These are phyloP conservation scores for Acleris laterana DNA, from an alignment of 2,888 invertebrate species.

Conservation along the genomic window DNA sequence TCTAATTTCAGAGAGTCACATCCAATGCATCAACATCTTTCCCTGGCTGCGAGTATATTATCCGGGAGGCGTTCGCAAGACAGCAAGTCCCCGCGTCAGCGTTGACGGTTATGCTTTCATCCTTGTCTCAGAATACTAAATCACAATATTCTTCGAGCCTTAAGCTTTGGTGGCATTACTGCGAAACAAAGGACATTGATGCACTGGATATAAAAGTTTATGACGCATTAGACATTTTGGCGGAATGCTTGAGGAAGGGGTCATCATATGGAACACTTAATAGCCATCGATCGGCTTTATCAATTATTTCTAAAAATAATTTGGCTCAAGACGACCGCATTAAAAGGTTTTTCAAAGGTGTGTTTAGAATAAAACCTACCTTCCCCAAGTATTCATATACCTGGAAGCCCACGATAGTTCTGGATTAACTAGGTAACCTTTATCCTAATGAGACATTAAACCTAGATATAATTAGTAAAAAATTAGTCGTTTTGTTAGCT, in stretches of 20 bases:
- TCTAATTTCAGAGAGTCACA: slow-evolving; percentile 19
- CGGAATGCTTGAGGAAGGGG: neutral
- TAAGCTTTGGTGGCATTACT: slow-evolving; percentile 17
- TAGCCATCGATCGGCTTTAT: slow-evolving; percentile 17
- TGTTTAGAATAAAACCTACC: slow-evolving; percentile 14
- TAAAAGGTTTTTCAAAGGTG: slow-evolving; percentile 17
- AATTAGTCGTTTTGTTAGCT: too few species aligned
- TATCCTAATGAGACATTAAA: neutral
- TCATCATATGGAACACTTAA: slow-evolving; percentile 16
- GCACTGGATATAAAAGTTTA: slow-evolving; percentile 1
- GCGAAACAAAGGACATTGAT: neutral
- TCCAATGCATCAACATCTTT: slow-evolving; percentile 23
- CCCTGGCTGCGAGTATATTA: slow-evolving; percentile 23
- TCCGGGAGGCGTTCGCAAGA: slow-evolving; percentile 11
- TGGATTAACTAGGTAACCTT: neutral
- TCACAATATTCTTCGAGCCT: slow-evolving; percentile 14
- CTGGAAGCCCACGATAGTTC: slow-evolving; percentile 10
- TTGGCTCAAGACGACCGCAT: slow-evolving; percentile 5
- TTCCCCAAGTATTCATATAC: slow-evolving; percentile 16
- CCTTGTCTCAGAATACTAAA: slow-evolving; percentile 7
- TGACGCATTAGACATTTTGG: slow-evolving; percentile 7
- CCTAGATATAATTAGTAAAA: slow-evolving; percentile 4
- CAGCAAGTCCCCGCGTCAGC: slow-evolving; percentile 9
- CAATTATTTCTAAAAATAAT: slow-evolving; percentile 10
- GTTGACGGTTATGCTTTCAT: slow-evolving; percentile 10